Evolutionary conservation across 1,140 invertebrate genomes (phyloP), one percentile per base, ranked within the genome.

Genomic region (Pomacea maculata): DNA sequence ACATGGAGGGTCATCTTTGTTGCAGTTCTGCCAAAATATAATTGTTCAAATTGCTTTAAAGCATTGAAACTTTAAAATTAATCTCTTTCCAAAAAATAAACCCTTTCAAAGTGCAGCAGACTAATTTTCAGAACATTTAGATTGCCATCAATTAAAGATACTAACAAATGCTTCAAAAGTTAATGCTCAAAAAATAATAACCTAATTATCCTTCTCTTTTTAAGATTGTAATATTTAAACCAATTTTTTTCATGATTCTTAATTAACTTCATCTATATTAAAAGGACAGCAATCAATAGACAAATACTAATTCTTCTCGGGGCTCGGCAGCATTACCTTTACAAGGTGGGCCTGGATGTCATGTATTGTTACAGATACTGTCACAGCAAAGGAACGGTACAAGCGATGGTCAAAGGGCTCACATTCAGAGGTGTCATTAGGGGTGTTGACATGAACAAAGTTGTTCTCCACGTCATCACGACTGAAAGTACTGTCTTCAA

Each of bases 301-400:
- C 25, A 25, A 25, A 25, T 25, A 25, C 25, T 25, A 25, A 25
- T 25, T 25, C 25, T 25, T 25, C 25, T 25, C 25, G 25, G 25
- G 25, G 14, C 1, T 2, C 7, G 34, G 25, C 15, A 21, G 25
- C 65, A 75, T 78, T 72, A 92, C 91, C 87, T 91, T 89, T 11
- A 91, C 85, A 45, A 92, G 81, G 93, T 99, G 97, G 4, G 95
- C 97, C 89, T 98, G 96, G 80, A 99, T 95, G 86, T 99, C 97
- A 86, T 99, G 97, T 87, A 99, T 95, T 29, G 96, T 97, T n/a
- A 98, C 94, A 3, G 96, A 97, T 5, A 99, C 96, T 29, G 95
- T 95, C 2, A 99, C 97, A 87, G 97, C 95, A 64, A 99, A 92
- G 2, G 97, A 96, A 61, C 97, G 92, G 91, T 97, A 98, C 17